These are phyloP conservation scores for Coenobita brevimanus DNA, from an alignment of 1,140 invertebrate species.

Conservation along the genomic window DNA sequence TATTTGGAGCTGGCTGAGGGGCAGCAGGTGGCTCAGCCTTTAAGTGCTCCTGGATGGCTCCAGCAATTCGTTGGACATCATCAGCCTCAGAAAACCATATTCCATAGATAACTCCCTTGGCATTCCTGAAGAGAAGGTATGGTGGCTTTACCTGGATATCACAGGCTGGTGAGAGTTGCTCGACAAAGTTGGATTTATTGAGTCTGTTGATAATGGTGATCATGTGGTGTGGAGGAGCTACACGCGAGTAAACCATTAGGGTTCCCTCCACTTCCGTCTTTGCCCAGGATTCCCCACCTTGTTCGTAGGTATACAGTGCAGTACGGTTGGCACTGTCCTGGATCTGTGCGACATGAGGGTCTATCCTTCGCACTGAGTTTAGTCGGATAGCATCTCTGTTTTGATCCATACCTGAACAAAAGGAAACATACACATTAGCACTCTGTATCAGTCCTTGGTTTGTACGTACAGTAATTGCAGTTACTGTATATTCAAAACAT, in stretches of 20 bases:
- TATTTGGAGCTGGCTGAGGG: constrained; percentile 54
- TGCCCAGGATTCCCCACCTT: constrained; percentile 60
- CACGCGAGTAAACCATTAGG: constrained; percentile 66
- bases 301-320: constrained; percentile 66
- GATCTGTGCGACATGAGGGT: constrained; percentile 62
- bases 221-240: constrained; percentile 67
- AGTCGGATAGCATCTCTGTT: constrained; percentile 62
- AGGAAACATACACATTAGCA: too few relatives aligned
- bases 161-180: constrained; percentile 63
- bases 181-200: constrained; percentile 66
- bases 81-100: constrained; percentile 68
- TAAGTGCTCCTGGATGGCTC: constrained; percentile 58
- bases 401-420: constrained; percentile 63
- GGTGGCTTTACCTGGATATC: constrained; percentile 69
- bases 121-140: constrained; percentile 65
- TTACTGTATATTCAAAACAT: too few relatives aligned
- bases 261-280: constrained; percentile 69
- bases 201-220: constrained; percentile 68
- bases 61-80: constrained; percentile 64
- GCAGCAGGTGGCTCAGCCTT: constrained; percentile 51
- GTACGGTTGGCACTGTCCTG: constrained; percentile 63
- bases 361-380: constrained; percentile 61
- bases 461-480: too few relatives aligned
- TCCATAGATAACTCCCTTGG: constrained; percentile 65
- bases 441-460: too few relatives aligned